These are phyloP conservation scores for Indicator maculatus DNA, from an alignment of 2,113 vertebrate species.

Conservation along the genomic window DNA sequence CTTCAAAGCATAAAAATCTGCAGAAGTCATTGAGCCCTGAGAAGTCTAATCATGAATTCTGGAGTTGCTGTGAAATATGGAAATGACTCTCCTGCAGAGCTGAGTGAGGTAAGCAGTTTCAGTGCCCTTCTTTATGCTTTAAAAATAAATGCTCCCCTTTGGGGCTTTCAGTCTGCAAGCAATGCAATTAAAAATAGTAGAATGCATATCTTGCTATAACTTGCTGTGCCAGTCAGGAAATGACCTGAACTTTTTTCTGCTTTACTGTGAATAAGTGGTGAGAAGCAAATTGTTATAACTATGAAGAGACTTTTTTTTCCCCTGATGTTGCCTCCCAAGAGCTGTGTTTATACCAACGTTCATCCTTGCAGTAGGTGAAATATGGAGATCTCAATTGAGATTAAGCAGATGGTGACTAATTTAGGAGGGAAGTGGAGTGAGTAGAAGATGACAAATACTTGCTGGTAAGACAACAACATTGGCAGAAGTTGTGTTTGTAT, in stretches of 20 bases:
- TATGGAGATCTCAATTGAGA: not conserved
- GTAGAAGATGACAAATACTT: conserved; percentile 2
- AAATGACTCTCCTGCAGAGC: conserved; percentile 77
- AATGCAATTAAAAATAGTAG: conserved; percentile 65
- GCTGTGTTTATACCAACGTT: conserved; percentile 26
- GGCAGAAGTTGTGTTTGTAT: conserved; percentile 22
- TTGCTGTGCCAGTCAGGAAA: conserved; percentile 65
- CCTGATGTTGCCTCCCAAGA: not conserved
- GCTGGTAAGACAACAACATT: not conserved
- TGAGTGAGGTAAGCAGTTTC: conserved; percentile 83
- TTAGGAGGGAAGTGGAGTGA: conserved; percentile 4
- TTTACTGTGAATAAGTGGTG: conserved; percentile 21
- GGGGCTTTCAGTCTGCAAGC: conserved; percentile 11
- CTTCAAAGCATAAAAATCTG: conserved; percentile 47
- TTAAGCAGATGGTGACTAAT: conserved; percentile 26
- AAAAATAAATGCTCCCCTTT: conserved; percentile 3
- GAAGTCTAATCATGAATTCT: conserved; percentile 84
- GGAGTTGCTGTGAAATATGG: conserved; percentile 81
- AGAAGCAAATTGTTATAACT: conserved; percentile 41
- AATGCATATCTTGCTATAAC: conserved; percentile 68
- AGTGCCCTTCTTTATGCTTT: conserved; percentile 35
- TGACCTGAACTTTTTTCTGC: conserved; percentile 57
- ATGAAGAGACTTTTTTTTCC: not conserved
- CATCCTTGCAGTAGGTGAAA: conserved; percentile 34
- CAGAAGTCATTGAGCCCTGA: conserved; percentile 48